phyloP scores from a whole-genome alignment of 2,797 vertebrate species.

The Tragopan temminckii region DNA sequence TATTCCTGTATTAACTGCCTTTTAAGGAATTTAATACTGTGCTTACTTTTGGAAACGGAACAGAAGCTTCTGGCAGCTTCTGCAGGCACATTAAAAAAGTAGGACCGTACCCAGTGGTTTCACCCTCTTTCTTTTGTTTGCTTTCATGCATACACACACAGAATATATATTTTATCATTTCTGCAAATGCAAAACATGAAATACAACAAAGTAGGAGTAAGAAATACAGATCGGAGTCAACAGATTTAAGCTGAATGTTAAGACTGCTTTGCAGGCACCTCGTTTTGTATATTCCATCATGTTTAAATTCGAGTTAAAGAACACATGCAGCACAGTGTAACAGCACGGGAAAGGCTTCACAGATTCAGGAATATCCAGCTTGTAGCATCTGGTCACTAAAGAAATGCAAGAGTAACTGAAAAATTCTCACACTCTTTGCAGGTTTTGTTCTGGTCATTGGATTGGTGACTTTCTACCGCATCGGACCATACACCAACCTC shows the following conservation, averaged over 20 bases:
- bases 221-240: neutral
- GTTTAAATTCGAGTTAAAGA: neutral
- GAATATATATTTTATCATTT: neutral
- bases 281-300: neutral
- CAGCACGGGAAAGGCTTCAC: neutral
- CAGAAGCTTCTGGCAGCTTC: neutral
- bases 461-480: conserved; percentile 96
- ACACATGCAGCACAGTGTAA: neutral
- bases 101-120: neutral
- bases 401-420: neutral
- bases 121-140: neutral
- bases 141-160: neutral
- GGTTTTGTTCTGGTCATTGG: conserved; percentile 98
- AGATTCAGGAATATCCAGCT: neutral
- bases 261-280: neutral
- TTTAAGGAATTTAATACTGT: neutral
- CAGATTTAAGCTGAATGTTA: neutral
- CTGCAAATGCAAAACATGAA: neutral
- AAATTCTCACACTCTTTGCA: conserved; percentile 52
- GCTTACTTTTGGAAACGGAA: neutral
- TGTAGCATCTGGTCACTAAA: neutral
- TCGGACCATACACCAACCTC: conserved; percentile 92
- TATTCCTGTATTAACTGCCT: neutral
- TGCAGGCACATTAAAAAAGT: neutral
- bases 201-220: neutral